Percentiles rank a stretch among this genome's conserved stretches.
Evolutionary conservation across 1,140 invertebrate genomes (phyloP).

Genomic region (Ceratina australensis): DNA sequence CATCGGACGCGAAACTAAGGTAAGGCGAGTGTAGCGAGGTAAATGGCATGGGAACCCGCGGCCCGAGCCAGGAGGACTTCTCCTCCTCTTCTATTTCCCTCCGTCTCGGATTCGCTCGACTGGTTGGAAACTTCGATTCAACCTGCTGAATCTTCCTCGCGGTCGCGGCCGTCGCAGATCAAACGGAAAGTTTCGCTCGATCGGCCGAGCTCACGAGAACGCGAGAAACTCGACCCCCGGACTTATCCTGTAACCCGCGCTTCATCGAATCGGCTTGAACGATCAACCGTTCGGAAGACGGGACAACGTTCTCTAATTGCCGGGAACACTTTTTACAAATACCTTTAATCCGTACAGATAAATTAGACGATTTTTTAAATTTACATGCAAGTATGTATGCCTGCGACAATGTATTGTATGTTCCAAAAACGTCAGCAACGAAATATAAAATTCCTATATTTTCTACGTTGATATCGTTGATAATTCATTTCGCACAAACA

Average conservation of each 20-base stretch:
- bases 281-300: background rate
- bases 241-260: background rate
- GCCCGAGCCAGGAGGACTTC: constrained; percentile 46
- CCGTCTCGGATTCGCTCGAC: constrained; percentile 60
- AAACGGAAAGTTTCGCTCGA: constrained; percentile 26
- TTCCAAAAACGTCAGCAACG: no score
- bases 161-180: constrained; percentile 41
- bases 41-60: constrained; percentile 64
- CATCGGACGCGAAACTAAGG: constrained; percentile 61
- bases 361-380: no score
- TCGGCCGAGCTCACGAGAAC: background rate
- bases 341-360: no score
- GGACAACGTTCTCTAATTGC: background rate
- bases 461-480: no score
- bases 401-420: no score
- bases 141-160: constrained; percentile 56
- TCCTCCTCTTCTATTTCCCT: no score
- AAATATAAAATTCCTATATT: no score
- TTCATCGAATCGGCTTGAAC: background rate
- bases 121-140: constrained; percentile 61
- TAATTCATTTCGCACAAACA: no score
- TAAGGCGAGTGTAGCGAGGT: constrained; percentile 50
- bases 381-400: no score
- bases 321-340: no score
- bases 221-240: constrained; percentile 6